A percentile compares a stretch with the other conserved stretches of the same genome.
Conservation (phyloP, 2,113 vertebrate species). For the Nansenia antarctica region DNA sequence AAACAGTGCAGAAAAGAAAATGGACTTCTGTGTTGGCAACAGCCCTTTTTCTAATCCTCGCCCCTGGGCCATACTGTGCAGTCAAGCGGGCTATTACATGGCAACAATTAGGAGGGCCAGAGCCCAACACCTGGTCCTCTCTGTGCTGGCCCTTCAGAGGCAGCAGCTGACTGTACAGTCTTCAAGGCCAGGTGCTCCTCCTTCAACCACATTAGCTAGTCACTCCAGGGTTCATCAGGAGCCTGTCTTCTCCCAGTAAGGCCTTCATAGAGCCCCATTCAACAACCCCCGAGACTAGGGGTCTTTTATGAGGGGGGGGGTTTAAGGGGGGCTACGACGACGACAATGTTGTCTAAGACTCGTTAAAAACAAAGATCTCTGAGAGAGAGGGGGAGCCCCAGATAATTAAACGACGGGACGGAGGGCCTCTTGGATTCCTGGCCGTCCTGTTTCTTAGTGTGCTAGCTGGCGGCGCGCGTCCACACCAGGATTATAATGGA, state of each 20-base stretch:
- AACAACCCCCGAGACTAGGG: constrained; percentile 53
- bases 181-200: constrained; percentile 89
- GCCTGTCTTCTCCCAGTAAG: constrained; percentile 67
- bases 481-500: constrained; percentile 72
- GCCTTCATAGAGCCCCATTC: constrained; percentile 63
- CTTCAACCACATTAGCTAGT: constrained; percentile 89
- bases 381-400: constrained; percentile 45
- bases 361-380: constrained; percentile 76
- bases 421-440: constrained; percentile 47
- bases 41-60: constrained; percentile 80
- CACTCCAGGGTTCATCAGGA: constrained; percentile 88
- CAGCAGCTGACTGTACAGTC: constrained; percentile 90
- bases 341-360: constrained; percentile 82
- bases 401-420: constrained; percentile 59
- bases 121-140: constrained; percentile 86
- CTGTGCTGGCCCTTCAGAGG: constrained; percentile 79
- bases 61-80: constrained; percentile 85
- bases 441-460: constrained; percentile 56
- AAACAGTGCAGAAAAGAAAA: constrained; percentile 75
- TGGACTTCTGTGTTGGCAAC: constrained; percentile 78
- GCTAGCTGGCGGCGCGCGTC: constrained; percentile 55
- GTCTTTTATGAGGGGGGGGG: no score
- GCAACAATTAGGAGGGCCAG: constrained; percentile 80
- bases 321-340: constrained; percentile 48
- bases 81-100: constrained; percentile 84